Evolutionary conservation across 2,797 vertebrate species (phyloP), one percentile per base, ranked within the genome.

Genomic region (Amblyraja radiata): DNA sequence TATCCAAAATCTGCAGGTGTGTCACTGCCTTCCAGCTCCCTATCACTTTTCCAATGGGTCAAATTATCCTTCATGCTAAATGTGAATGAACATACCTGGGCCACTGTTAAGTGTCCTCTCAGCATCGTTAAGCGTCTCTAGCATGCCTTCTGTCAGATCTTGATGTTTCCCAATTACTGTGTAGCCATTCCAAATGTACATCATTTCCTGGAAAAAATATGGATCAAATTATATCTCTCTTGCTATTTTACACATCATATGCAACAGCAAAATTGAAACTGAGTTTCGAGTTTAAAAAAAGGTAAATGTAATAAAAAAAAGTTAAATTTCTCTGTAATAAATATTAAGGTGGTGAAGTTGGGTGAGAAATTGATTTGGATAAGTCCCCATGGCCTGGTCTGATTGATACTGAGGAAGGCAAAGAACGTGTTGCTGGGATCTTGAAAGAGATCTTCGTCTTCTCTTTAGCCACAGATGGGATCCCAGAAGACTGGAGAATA

Each of bases 111-210:
- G 95, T 93, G 94, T 96, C 93, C 95, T 95, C 96, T 98, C 98
- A 23, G 97, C 97, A 94, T 98, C 97, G n/a, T 96, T 95, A 96
- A 99, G 96, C 8, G 98, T 97, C 94, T 97, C 96, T 94, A 99
- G 96, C 97, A 99, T 99, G 93, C 96, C 97, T 93, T 98, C 98
- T 1, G 98, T 99, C 95, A 99, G 96, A 94, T 97, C 97, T 93
- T 96, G 97, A 95, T 98, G 97, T 95, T 99, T 99, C 93, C 98
- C 98, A 93, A 99, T 98, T 94, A 99, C 98, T 71, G 99, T 98
- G 0, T 99, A 99, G 94, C 98, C 98, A 11, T 99, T 99, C 98
- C 98, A 99, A 95, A 99, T 98, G 96, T 99, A 99, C 99, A 99
- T 99, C 98, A 99, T 99, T 95, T 99, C 98, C 98, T 99, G 95